Base-by-base conservation (phyloP, 92 coral and sea anemone species). In the Pocillopora meandrina region DNA sequence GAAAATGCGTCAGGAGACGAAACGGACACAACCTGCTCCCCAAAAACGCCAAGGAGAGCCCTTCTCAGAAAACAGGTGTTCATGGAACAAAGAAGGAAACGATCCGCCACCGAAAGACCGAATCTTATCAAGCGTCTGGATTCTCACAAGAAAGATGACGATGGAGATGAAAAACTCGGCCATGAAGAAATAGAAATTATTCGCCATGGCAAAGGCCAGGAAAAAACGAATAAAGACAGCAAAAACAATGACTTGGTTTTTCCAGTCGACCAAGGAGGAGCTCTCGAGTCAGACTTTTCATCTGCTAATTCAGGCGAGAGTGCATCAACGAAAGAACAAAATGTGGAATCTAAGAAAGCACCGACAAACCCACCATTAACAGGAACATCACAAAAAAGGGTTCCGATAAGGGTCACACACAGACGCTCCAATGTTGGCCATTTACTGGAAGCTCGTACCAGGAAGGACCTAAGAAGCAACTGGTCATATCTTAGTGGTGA, bases 61-160 rank as follows among this genome's bases (percentile, higher is more conserved):
- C 74, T 73, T 23, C 56, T 64, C 11, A 83, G 86, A 56, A 83
- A 83, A 66, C 86, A 83, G 65, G 86, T 57, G 31, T 83, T 61
- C 64, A 26, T 83, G 64, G 86, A 74, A 12, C 86, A 83, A 13
- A 63, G 86, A 83, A 74, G 86, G 57, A 83, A 64, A 35, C 75
- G 64, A 10, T 83, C 86, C 16, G 80, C 86, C 18, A 83, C 86
- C 21, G 86, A 73, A 26, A 63, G 86, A 49, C 86, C 86, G 33
- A 52, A 83, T 35, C 17, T 83, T 62, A 31, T 73, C 52, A 73
- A 74, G 74, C 80, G 73, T 3, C 47, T 63, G 0, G 23, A 52
- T 5, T 7, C 72, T 52, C 55, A n/a, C 11, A 18, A 2, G 11
- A 12, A 74, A 52, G 64, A 73, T 55, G 74, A 64, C 17, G 79